These are phyloP conservation scores for Sebastes schlegelii DNA, from an alignment of 2,113 vertebrate species.

Conservation along the genomic window DNA sequence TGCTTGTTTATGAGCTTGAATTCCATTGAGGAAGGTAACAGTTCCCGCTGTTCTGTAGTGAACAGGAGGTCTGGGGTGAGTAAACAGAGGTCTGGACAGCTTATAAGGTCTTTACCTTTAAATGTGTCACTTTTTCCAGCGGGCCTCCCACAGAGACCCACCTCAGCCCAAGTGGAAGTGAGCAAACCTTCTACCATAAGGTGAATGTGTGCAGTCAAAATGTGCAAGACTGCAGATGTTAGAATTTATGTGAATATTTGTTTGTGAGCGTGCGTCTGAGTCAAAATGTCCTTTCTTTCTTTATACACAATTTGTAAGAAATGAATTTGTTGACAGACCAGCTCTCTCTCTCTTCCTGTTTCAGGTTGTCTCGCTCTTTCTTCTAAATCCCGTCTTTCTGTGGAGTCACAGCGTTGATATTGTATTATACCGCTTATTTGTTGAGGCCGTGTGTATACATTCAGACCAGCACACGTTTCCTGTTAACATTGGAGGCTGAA, in stretches of 20 bases:
- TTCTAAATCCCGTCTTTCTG: slow-evolving; percentile 16
- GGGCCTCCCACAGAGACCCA: slow-evolving; percentile 69
- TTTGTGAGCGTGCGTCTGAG: slow-evolving; percentile 36
- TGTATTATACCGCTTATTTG: slow-evolving; percentile 79
- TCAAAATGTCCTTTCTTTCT: slow-evolving; percentile 45
- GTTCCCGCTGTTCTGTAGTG: slow-evolving; percentile 55
- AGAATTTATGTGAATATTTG: slow-evolving; percentile 41
- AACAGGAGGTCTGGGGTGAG: slow-evolving; percentile 54
- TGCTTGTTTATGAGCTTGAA: slow-evolving; percentile 70
- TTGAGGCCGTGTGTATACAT: slow-evolving; percentile 77
- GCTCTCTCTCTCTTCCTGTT: slow-evolving; percentile 31
- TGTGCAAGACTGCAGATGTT: slow-evolving; percentile 21
- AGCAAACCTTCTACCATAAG: slow-evolving; percentile 34
- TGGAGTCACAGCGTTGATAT: slow-evolving; percentile 69
- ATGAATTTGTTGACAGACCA: slow-evolving; percentile 23
- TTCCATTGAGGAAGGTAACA: slow-evolving; percentile 70
- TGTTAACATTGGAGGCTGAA: slow-evolving; percentile 77
- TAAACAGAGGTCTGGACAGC: slow-evolving; percentile 53
- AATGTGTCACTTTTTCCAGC: slow-evolving; percentile 79
- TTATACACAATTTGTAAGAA: slow-evolving; percentile 48
- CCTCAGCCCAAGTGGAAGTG: slow-evolving; percentile 45
- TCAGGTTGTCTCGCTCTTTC: slow-evolving; percentile 23
- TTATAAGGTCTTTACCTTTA: slow-evolving; percentile 69
- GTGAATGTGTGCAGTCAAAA: slow-evolving; percentile 29
- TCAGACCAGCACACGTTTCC: slow-evolving; percentile 77